These are phyloP conservation scores for Castor canadensis DNA, from an alignment of 2,113 vertebrate species.

Conservation along the genomic window DNA sequence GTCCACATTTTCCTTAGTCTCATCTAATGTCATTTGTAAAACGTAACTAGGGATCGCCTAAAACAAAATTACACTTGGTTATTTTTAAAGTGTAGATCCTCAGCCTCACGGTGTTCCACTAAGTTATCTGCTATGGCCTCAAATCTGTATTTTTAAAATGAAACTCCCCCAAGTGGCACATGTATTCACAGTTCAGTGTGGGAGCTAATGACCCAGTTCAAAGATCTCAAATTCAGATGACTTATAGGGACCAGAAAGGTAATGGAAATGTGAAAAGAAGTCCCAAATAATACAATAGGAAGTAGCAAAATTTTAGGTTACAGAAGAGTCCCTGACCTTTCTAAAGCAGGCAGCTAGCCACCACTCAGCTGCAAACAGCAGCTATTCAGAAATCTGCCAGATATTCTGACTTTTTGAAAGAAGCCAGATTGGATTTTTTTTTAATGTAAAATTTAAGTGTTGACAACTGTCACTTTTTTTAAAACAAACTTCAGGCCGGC, in stretches of 20 bases:
- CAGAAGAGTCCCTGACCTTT: conserved; percentile 40
- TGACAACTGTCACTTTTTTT: neutral
- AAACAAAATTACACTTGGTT: neutral
- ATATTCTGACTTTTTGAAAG: conserved; percentile 20
- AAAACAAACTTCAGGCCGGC: neutral
- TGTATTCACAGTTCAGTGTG: neutral
- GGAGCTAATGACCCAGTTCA: conserved; percentile 35
- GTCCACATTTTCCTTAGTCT: neutral
- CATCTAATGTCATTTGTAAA: conserved; percentile 4
- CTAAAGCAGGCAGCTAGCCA: neutral
- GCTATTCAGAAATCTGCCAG: neutral
- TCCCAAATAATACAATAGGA: conserved; percentile 15
- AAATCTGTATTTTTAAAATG: neutral
- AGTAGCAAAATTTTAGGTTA: conserved; percentile 10
- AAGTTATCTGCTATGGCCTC: neutral
- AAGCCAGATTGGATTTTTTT: neutral
- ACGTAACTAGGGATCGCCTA: neutral
- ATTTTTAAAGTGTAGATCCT: conserved; percentile 32
- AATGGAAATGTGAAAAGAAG: conserved; percentile 54
- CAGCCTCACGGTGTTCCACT: neutral
- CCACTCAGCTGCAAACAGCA: neutral
- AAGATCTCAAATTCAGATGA: conserved; percentile 11
- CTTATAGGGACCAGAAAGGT: neutral
- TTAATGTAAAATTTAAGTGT: conserved; percentile 41
- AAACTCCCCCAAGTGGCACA: neutral